Evolutionary conservation across 2,797 vertebrate species (phyloP).

Genomic region (Manis crassicaudata): DNA sequence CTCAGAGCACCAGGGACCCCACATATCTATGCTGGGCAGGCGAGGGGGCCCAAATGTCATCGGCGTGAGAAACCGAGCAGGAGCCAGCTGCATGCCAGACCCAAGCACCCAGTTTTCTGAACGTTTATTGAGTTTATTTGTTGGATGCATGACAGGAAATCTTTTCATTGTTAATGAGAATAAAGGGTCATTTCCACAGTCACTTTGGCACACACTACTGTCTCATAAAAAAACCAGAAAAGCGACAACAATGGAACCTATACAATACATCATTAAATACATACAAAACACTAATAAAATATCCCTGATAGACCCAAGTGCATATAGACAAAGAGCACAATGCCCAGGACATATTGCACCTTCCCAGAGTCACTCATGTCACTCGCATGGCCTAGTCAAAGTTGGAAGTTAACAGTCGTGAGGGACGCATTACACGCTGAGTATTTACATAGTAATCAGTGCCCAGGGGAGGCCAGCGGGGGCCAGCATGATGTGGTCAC

Average conservation of each 20-base stretch:
- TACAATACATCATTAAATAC: constrained; percentile 97
- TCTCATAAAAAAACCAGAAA: constrained; percentile 89
- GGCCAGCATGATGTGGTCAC: constrained; percentile 81
- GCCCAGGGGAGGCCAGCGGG: constrained; percentile 90
- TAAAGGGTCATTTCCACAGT: constrained; percentile 98
- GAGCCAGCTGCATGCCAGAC: constrained; percentile 71
- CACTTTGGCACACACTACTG: constrained; percentile 98
- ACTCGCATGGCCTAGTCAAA: constrained; percentile 89
- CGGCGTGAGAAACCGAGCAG: constrained; percentile 46
- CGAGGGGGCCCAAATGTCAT: not conserved
- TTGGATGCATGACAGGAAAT: constrained; percentile 95
- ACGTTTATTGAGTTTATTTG: constrained; percentile 90
- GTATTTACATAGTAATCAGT: constrained; percentile 97
- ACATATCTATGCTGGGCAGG: not conserved
- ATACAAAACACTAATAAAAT: constrained; percentile 99
- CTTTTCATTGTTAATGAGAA: constrained; percentile 89
- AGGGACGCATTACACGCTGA: constrained; percentile 96
- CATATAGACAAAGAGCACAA: constrained; percentile 98
- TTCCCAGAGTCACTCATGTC: constrained; percentile 89
- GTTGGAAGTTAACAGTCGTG: constrained; percentile 97
- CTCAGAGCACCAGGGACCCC: not conserved
- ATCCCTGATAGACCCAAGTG: constrained; percentile 99
- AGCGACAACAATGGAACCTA: constrained; percentile 95
- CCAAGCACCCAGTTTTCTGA: constrained; percentile 82
- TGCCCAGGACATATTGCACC: constrained; percentile 91